phyloP scores from a whole-genome alignment of 2,888 invertebrate species.

The Malthinus flaveolus region DNA sequence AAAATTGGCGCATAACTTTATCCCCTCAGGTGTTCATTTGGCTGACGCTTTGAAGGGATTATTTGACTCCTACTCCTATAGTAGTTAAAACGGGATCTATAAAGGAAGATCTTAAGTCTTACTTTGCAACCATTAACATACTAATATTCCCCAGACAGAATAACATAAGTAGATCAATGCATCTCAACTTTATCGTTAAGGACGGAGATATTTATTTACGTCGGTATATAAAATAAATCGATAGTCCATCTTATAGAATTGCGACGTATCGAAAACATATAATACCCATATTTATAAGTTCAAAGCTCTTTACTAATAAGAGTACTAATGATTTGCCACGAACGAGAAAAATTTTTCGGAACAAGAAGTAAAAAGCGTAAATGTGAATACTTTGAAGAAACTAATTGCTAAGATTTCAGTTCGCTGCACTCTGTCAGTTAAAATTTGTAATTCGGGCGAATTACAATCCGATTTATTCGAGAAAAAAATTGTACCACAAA shows the following conservation, averaged over 20 bases:
- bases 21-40: constrained; percentile 54
- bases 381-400: constrained; percentile 53
- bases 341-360: constrained; percentile 50
- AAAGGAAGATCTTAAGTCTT: constrained; percentile 54
- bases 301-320: constrained; percentile 53
- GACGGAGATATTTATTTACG: not conserved
- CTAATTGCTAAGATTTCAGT: constrained; percentile 56
- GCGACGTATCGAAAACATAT: constrained; percentile 31
- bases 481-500: constrained; percentile 44
- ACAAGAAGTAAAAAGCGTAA: constrained; percentile 49
- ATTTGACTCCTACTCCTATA: constrained; percentile 52
- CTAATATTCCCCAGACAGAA: constrained; percentile 49
- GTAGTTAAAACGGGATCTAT: constrained; percentile 51
- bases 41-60: constrained; percentile 57
- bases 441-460: constrained; percentile 47
- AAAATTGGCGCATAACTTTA: constrained; percentile 23
- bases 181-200: constrained; percentile 29
- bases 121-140: constrained; percentile 53
- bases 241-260: constrained; percentile 25
- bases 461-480: constrained; percentile 50
- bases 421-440: constrained; percentile 51
- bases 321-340: constrained; percentile 54
- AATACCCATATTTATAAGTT: constrained; percentile 46
- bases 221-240: constrained; percentile 22
- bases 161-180: constrained; percentile 40